Conservation (phyloP, 2,888 invertebrate genomes). For the Dexiosoma caninum region DNA sequence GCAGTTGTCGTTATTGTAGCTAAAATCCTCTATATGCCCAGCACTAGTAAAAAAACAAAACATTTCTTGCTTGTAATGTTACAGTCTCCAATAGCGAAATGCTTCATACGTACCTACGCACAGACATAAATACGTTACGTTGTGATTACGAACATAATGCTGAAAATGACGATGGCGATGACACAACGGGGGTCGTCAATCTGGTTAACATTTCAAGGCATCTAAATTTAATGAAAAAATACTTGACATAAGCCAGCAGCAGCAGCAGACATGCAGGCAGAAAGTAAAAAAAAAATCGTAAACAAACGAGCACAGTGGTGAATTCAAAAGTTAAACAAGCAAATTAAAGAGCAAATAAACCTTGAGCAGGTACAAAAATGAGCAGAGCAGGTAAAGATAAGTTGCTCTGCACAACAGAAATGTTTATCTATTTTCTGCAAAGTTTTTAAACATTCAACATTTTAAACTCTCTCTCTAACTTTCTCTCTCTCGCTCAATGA, state of each 20-base stretch:
- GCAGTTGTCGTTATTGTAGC: constrained; percentile 1
- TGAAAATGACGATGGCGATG: neutral
- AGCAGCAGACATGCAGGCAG: no score
- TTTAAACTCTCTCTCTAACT: neutral
- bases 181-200: constrained; percentile 33
- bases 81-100: constrained; percentile 7
- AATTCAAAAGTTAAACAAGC: neutral
- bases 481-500: neutral
- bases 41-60: neutral
- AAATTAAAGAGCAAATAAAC: neutral
- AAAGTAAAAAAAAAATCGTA: neutral
- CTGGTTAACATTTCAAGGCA: constrained; percentile 34
- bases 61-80: neutral
- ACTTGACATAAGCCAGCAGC: constrained; percentile 27
- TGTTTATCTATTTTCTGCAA: neutral
- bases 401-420: neutral
- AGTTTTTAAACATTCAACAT: neutral
- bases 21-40: neutral
- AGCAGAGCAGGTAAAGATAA: neutral
- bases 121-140: no score
- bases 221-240: constrained; percentile 33
- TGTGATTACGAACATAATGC: neutral
- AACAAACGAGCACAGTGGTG: neutral
- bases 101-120: neutral
- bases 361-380: neutral